Conservation (phyloP, 2,113 vertebrate species). For the Cavia porcellus region DNA sequence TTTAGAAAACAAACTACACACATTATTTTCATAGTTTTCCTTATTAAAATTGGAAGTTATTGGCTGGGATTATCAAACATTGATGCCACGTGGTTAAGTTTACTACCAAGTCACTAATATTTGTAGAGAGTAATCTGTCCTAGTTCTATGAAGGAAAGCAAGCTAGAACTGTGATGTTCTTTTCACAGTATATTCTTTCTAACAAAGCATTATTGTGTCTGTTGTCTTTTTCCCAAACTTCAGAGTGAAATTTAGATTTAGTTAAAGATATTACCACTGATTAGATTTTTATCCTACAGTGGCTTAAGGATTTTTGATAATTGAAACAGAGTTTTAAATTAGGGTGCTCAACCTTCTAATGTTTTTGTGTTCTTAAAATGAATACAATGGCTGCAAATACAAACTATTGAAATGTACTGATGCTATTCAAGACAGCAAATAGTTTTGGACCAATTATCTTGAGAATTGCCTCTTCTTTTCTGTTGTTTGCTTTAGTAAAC, state of each 20-base stretch:
- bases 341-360: neutral
- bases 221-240: neutral
- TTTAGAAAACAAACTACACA: neutral
- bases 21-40: neutral
- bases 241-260: neutral
- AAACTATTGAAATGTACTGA: neutral
- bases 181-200: neutral
- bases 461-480: neutral
- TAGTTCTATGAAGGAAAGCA: neutral
- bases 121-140: neutral
- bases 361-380: neutral
- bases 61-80: neutral
- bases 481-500: neutral
- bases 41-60: neutral
- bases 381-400: neutral
- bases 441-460: conserved; percentile 23
- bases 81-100: neutral
- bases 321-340: conserved; percentile 1
- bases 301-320: conserved; percentile 1
- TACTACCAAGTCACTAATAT: neutral
- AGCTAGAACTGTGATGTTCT: neutral
- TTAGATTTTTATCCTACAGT: neutral
- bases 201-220: neutral
- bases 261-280: neutral
- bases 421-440: conserved; percentile 3